A percentile compares a stretch with the other conserved stretches of the same genome.
These are phyloP conservation scores for Eunapius fragilis DNA, from an alignment of 37 sponge, comb jelly and placozoan species.

Conservation along the genomic window DNA sequence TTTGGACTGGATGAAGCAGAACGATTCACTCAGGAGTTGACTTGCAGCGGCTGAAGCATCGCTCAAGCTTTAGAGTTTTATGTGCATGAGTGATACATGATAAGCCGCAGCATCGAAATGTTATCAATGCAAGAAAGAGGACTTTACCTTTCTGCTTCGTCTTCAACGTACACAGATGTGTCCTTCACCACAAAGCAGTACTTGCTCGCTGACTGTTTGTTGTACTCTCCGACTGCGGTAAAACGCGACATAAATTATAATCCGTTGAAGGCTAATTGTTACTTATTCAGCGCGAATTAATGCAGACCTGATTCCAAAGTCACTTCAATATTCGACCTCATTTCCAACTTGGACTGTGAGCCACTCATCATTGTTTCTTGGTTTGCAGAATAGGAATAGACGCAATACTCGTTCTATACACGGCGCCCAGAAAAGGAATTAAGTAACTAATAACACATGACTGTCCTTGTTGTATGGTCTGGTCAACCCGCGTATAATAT, in stretches of 20 bases:
- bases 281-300: neutral
- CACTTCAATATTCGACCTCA: neutral
- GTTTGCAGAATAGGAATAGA: neutral
- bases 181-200: conserved; percentile 31
- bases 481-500: no score
- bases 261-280: no score
- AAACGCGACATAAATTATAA: neutral
- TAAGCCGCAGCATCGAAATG: neutral
- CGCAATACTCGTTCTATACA: neutral
- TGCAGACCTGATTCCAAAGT: neutral
- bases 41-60: neutral
- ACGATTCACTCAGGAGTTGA: neutral
- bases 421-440: no score
- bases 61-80: neutral
- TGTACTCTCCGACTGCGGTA: conserved; percentile 19
- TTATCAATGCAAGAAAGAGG: neutral
- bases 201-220: conserved; percentile 4
- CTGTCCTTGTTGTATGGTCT: no score
- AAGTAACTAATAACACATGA: no score
- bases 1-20: conserved; percentile 37
- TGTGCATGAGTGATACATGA: no score
- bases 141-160: neutral
- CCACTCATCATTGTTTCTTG: neutral
- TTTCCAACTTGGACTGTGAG: neutral
- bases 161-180: neutral